phyloP scores from a whole-genome alignment of 2,888 invertebrate species.

The Euproctis similis region DNA sequence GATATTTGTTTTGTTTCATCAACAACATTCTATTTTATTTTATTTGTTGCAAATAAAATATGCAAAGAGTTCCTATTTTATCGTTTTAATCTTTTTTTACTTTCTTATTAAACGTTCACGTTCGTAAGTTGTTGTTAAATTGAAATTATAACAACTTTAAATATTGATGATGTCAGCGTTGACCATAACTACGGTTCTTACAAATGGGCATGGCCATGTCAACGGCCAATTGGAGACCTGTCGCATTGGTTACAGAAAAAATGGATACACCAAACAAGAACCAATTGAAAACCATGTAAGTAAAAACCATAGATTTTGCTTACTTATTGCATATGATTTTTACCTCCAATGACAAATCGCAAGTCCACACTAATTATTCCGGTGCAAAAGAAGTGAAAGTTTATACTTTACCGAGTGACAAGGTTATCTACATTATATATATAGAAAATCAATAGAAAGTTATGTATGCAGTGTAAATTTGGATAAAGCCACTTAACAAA shows the following conservation, averaged over 20 bases:
- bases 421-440: constrained; percentile 19
- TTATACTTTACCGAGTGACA: constrained; percentile 12
- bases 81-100: constrained; percentile 18
- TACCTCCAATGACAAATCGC: too few relatives aligned
- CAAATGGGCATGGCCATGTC: constrained; percentile 54
- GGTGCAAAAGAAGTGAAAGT: constrained; percentile 35
- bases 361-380: too few relatives aligned
- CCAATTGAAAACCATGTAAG: constrained; percentile 43
- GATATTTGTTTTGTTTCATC: not conserved
- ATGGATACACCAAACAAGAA: constrained; percentile 52
- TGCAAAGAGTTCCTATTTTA: constrained; percentile 17
- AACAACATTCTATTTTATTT: constrained; percentile 2
- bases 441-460: constrained; percentile 24
- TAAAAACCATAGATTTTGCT: too few relatives aligned
- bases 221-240: constrained; percentile 53
- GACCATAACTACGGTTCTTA: constrained; percentile 59
- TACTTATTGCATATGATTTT: too few relatives aligned
- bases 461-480: too few relatives aligned
- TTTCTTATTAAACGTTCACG: too few relatives aligned
- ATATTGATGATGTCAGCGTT: constrained; percentile 53
- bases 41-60: constrained; percentile 6
- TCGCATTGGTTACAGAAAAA: constrained; percentile 56
- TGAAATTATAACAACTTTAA: constrained; percentile 16
- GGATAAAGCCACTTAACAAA: too few relatives aligned
- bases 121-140: constrained; percentile 9